Conservation (phyloP, 1,140 invertebrate genomes). For the Spodoptera litura region DNA sequence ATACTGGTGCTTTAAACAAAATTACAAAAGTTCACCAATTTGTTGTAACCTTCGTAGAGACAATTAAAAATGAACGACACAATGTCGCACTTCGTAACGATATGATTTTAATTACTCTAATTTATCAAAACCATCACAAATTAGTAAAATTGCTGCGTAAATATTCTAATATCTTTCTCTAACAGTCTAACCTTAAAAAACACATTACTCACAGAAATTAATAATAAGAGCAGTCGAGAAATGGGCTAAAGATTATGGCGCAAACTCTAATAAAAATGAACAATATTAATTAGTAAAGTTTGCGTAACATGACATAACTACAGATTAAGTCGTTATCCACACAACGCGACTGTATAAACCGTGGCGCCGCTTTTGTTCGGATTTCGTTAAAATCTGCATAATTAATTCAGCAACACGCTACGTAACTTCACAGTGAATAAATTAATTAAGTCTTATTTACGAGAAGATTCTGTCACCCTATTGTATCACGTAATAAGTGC, state of each 20-base stretch:
- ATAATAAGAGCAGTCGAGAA: background rate
- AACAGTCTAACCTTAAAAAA: background rate
- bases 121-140: background rate
- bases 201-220: background rate
- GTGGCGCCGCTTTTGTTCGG: constrained; percentile 42
- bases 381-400: constrained; percentile 64
- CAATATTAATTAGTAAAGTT: constrained; percentile 41
- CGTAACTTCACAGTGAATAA: constrained; percentile 70
- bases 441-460: constrained; percentile 72
- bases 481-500: constrained; percentile 53
- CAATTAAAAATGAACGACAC: background rate
- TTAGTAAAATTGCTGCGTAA: background rate
- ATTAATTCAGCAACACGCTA: constrained; percentile 71
- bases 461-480: constrained; percentile 59
- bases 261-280: constrained; percentile 30
- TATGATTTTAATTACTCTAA: background rate
- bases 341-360: constrained; percentile 22
- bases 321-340: constrained; percentile 43
- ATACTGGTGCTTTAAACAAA: background rate
- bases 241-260: background rate
- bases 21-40: constrained; percentile 4
- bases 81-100: background rate
- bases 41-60: background rate
- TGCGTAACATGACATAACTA: constrained; percentile 28
- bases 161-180: background rate